These are phyloP conservation scores for Dryadula phaetusa DNA, from an alignment of 2,888 invertebrate species.

Conservation along the genomic window DNA sequence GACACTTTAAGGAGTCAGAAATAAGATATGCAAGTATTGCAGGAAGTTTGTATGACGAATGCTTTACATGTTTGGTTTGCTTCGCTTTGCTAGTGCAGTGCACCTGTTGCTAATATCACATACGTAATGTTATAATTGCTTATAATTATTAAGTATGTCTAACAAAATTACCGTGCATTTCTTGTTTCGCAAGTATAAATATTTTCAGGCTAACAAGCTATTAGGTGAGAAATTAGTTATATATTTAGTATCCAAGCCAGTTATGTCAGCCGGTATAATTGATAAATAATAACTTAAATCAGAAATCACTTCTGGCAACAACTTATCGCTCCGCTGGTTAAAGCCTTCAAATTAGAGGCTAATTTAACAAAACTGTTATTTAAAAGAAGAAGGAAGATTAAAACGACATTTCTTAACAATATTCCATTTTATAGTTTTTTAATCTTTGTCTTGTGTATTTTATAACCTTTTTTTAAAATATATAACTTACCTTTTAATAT, in stretches of 20 bases:
- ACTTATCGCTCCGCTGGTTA: slow-evolving; percentile 31
- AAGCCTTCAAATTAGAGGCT: slow-evolving; percentile 40
- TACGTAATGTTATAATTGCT: slow-evolving; percentile 22
- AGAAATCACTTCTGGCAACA: slow-evolving; percentile 25
- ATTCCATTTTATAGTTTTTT: neutral
- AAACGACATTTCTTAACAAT: neutral
- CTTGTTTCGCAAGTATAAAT: slow-evolving; percentile 1
- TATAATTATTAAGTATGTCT: slow-evolving; percentile 5
- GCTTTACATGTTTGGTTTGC: slow-evolving; percentile 25
- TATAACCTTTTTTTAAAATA: neutral
- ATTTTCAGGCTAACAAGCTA: neutral
- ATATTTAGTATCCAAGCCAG: neutral
- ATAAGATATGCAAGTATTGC: slow-evolving; percentile 27
- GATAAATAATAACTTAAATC: slow-evolving; percentile 21
- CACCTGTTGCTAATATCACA: slow-evolving; percentile 13
- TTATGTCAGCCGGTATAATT: slow-evolving; percentile 9
- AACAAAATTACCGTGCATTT: neutral
- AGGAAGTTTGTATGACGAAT: slow-evolving; percentile 36
- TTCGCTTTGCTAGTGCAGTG: slow-evolving; percentile 13
- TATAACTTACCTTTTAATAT: neutral
- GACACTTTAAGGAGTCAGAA: slow-evolving; percentile 16
- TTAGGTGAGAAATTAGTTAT: neutral
- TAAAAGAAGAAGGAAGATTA: slow-evolving; percentile 17
- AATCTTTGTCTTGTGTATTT: neutral
- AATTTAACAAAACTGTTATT: slow-evolving; percentile 33